Base-by-base conservation (phyloP, 2,888 invertebrate species). In the Euzetes globulus region DNA sequence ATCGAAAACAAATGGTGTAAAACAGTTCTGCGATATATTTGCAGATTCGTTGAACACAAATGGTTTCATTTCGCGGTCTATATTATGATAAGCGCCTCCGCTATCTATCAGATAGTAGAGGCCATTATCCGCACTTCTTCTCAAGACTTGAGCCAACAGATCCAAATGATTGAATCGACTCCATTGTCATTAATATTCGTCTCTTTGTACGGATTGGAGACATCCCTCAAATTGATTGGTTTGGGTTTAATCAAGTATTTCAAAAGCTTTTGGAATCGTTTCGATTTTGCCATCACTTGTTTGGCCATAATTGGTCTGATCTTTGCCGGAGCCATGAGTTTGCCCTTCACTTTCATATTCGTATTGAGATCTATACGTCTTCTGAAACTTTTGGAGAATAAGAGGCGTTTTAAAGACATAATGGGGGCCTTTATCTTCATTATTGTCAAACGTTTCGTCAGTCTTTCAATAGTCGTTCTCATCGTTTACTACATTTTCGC, bases 401-500 rank as follows among this genome's bases (percentile, higher is more conserved):
- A 45, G 37, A n/a, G 52, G 86, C 86, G 91, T 47, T 91, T 90
- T 83, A 86, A 91, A 68, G 91, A 91, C 83, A 90, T 92, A 73
- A 89, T 91, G 82, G 91, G 91, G 37, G 91, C 92, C 0, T 84
- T 92, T 71, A 45, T 65, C 4, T 90, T 91, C 33, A 87, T 92
- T 77, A 84, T 93, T 50, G 87, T 90, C 0, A 90, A 91, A n/a
- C 85, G 91, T 25, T 90, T 93, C 88, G 88, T 89, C 71, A 91
- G 91, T 0, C 90, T 92, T 0, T 89, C 89, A 15, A 87, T 91
- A 78, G 91, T 92, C 15, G 90, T 92, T 87, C 77, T 83, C 19
- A 78, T 85, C 70, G 80, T 92, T 83, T 93, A 92, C 82, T 94
- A 91, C 83, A 91, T 91, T 85, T 93, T 92, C 84, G 91, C 92